Conservation (phyloP, 1,140 invertebrate species). For the Nomia melanderi region DNA sequence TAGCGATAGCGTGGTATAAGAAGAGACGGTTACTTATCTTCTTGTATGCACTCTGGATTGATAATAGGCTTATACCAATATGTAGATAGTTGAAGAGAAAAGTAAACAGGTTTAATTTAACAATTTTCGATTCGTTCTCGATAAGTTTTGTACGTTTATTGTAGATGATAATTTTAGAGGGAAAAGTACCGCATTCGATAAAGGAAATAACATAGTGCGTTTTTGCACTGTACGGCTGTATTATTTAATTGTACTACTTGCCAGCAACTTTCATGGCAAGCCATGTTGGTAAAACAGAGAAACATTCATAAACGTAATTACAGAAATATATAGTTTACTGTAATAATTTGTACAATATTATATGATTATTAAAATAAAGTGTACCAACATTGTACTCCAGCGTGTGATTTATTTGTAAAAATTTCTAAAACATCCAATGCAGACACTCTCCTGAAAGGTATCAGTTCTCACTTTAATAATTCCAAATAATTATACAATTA, state of each 20-base stretch:
- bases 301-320: constrained; percentile 78
- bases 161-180: constrained; percentile 77
- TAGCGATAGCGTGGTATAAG: constrained; percentile 60
- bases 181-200: constrained; percentile 45
- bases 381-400: constrained; percentile 79
- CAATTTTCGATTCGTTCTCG: constrained; percentile 72
- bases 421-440: no score
- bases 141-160: constrained; percentile 79
- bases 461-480: background rate
- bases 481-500: no score
- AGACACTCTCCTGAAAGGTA: background rate
- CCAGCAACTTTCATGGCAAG: constrained; percentile 72
- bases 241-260: constrained; percentile 75
- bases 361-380: constrained; percentile 80
- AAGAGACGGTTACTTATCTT: constrained; percentile 61
- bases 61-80: constrained; percentile 76
- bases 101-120: constrained; percentile 78
- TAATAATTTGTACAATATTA: constrained; percentile 81
- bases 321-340: constrained; percentile 79
- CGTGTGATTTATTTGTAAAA: constrained; percentile 17
- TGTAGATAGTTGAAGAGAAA: constrained; percentile 76
- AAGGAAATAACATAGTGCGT: constrained; percentile 64
- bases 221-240: constrained; percentile 74
- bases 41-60: constrained; percentile 67
- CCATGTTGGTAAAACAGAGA: constrained; percentile 77